Percentiles rank a stretch among this genome's conserved stretches.
phyloP scores from a whole-genome alignment of 1,140 invertebrate genomes.

The Apis florea region DNA sequence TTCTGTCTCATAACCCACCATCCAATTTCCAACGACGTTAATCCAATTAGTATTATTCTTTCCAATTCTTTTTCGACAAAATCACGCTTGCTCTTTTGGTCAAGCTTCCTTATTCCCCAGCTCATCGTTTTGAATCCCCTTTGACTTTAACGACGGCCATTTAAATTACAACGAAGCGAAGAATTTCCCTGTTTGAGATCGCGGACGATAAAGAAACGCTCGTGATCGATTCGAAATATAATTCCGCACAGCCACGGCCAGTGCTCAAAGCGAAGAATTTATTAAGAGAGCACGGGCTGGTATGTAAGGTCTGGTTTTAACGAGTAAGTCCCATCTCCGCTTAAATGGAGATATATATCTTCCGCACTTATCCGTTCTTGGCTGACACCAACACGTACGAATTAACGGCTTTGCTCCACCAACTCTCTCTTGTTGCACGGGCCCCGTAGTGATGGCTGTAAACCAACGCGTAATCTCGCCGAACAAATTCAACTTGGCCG shows the following conservation, averaged over 20 bases:
- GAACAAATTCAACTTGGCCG: background rate
- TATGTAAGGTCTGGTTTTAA: slow-evolving; percentile 76
- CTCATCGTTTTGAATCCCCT: background rate
- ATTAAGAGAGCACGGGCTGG: slow-evolving; percentile 61
- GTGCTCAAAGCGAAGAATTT: slow-evolving; percentile 48
- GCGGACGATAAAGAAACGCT: background rate
- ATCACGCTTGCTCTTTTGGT: background rate
- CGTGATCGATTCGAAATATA: slow-evolving; percentile 48
- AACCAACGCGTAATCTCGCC: slow-evolving; percentile 65
- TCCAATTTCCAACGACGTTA: background rate
- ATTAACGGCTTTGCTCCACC: slow-evolving; percentile 76
- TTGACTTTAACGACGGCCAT: background rate
- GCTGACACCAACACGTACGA: slow-evolving; percentile 78
- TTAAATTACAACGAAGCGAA: slow-evolving; percentile 24
- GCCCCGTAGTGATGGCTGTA: slow-evolving; percentile 65
- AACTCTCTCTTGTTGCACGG: slow-evolving; percentile 47
- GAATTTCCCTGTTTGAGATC: slow-evolving; percentile 27
- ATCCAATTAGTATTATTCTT: background rate
- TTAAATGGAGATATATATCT: slow-evolving; percentile 79
- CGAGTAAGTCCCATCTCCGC: slow-evolving; percentile 74
- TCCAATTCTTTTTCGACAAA: background rate
- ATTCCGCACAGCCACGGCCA: slow-evolving; percentile 42
- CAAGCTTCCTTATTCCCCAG: background rate
- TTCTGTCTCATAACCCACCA: background rate
- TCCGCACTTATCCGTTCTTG: slow-evolving; percentile 78